These are phyloP conservation scores for Acanthosepion pharaonis DNA, from an alignment of 2,888 invertebrate genomes.

Conservation along the genomic window DNA sequence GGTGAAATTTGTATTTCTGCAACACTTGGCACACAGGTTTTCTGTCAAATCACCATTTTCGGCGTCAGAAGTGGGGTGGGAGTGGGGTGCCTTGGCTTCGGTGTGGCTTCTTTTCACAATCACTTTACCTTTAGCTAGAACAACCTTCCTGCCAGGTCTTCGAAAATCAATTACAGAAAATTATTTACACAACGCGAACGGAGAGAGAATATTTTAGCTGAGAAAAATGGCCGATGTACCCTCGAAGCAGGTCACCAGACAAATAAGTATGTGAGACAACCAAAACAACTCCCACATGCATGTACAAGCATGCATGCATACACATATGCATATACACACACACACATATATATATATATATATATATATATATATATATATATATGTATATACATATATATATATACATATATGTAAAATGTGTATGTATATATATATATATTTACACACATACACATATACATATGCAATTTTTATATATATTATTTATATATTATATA, in stretches of 20 bases:
- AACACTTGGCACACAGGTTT: neutral
- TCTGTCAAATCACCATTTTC: neutral
- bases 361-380: no score
- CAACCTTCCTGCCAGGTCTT: neutral
- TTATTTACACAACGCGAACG: neutral
- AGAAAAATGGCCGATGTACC: neutral
- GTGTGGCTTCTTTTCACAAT: neutral
- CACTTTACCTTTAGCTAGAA: neutral
- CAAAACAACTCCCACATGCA: neutral
- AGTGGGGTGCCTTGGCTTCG: no score
- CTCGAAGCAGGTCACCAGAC: neutral
- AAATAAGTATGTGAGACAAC: neutral
- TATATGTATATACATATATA: no score
- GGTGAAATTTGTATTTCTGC: neutral
- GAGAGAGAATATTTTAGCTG: neutral
- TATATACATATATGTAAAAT: no score
- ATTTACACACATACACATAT: neutral
- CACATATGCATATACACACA: no score
- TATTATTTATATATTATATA: conserved; percentile 43
- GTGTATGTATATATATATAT: neutral
- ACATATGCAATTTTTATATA: conserved; percentile 37
- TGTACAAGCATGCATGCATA: no score
- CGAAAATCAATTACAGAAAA: neutral
- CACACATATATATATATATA: no score
- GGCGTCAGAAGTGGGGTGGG: neutral